Base-by-base conservation (phyloP, 1,140 invertebrate species). In the Macrotrachela quadricornifera region DNA sequence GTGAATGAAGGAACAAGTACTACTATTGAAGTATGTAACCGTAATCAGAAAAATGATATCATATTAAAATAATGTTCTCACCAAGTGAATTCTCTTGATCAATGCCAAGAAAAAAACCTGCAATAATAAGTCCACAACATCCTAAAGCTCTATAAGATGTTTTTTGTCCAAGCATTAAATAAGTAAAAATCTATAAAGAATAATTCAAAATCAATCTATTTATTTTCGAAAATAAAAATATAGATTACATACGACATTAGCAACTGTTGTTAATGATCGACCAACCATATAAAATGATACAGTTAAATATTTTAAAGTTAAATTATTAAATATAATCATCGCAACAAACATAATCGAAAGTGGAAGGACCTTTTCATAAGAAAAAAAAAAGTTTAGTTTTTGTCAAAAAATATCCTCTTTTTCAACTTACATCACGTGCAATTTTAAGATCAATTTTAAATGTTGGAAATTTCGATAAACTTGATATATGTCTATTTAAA, bases 271-370 rank as follows among this genome's bases (percentile, higher is more conserved):
- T 36, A 99, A 67, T 3, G 90, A 96, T 60, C 94, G 73, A 17
- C 90, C 90, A 56, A 99, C 80, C 61, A 92, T 96, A 71, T 99
- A 99, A 70, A 99, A 99, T 42, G 91, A 80, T 9, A 99, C 86
- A 13, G 81, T 90, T 39, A 96, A 90, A 72, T 91, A 80, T 72
- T 94, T 90, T 16, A 99, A 71, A 64, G 88, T 97, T 15, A 99
- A 73, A 68, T 97, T 97, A 68, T 97, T 99, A 58, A 85, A 85
- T 36, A 82, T 78, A 58, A 99, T 91, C 91, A 96, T 97, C 47
- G 75, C 72, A 40, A 88, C 85, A 70, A 96, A 99, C 52, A 96
- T 74, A 39, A 95, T 62, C 13, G 90, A 88, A 14, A 99, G 64
- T 10, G 91, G 87, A n/a, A 95, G 66, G 10, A 94, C 77, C 81